Conservation (phyloP, 2,113 vertebrate species). For the Brevimyrus niger region DNA sequence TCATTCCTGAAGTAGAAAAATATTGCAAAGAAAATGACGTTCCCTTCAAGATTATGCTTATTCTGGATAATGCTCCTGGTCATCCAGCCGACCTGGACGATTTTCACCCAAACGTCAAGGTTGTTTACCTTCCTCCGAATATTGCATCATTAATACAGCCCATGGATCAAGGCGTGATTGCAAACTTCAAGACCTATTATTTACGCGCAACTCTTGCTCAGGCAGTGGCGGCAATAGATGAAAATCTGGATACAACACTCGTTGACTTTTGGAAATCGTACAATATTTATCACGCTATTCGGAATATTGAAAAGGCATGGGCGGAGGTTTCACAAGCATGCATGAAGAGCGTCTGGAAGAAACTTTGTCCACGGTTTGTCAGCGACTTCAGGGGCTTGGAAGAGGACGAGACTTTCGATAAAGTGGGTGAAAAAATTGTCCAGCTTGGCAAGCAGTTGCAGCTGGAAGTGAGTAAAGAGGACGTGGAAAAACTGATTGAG, state of each 20-base stretch:
- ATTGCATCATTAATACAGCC: conserved; percentile 14
- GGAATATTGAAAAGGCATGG: background rate
- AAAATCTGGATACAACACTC: background rate
- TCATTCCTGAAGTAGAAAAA: background rate
- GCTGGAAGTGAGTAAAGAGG: background rate
- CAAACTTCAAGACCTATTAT: conserved; percentile 16
- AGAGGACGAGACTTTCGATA: background rate
- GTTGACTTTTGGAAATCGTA: background rate
- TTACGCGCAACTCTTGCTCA: background rate
- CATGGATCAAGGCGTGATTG: conserved; percentile 13
- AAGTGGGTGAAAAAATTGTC: background rate
- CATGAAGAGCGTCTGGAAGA: background rate
- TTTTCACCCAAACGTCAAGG: background rate
- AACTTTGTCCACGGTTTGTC: background rate
- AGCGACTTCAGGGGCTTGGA: background rate
- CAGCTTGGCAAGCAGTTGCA: background rate
- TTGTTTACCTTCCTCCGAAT: conserved; percentile 11
- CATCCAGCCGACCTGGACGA: conserved; percentile 8
- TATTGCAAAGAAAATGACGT: background rate
- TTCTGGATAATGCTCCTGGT: background rate
- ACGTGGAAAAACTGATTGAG: background rate
- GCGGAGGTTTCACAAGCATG: background rate
- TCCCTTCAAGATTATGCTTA: background rate
- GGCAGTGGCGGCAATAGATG: background rate
- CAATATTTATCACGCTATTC: background rate